Conservation (phyloP, 2,113 vertebrate species). For the Aptenodytes forsteri region DNA sequence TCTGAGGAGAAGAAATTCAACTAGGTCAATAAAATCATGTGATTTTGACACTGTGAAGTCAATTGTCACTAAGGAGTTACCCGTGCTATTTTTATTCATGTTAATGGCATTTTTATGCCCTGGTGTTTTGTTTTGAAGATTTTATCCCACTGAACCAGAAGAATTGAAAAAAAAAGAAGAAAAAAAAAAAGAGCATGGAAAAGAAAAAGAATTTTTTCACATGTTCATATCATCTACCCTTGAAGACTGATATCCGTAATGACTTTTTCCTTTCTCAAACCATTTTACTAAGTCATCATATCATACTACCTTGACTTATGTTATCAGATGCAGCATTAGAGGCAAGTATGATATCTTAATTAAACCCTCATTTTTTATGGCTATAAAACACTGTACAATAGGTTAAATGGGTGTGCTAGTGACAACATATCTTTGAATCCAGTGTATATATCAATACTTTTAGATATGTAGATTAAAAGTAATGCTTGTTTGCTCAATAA, state of each 20-base stretch:
- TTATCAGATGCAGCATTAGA: neutral
- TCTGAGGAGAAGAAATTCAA: slow-evolving; percentile 67
- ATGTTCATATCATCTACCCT: neutral
- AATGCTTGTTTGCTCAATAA: neutral
- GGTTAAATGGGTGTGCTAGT: neutral
- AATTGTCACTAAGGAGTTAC: slow-evolving; percentile 63
- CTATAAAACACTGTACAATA: neutral
- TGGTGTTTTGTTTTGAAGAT: slow-evolving; percentile 62
- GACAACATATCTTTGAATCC: neutral
- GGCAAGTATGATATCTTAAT: neutral
- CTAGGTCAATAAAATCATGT: slow-evolving; percentile 65
- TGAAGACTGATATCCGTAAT: neutral
- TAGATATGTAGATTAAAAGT: neutral
- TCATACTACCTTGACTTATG: neutral
- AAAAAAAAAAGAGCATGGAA: neutral
- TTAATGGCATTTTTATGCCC: slow-evolving; percentile 69
- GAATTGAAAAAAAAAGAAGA: neutral
- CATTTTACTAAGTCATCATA: neutral
- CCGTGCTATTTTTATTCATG: slow-evolving; percentile 58
- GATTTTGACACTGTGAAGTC: slow-evolving; percentile 65
- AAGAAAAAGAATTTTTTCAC: neutral
- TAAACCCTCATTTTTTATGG: neutral
- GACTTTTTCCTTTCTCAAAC: neutral
- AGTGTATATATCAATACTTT: neutral
- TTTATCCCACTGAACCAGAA: slow-evolving; percentile 44